Conservation (phyloP, 2,888 invertebrate species). For the Chouioia cunea region DNA sequence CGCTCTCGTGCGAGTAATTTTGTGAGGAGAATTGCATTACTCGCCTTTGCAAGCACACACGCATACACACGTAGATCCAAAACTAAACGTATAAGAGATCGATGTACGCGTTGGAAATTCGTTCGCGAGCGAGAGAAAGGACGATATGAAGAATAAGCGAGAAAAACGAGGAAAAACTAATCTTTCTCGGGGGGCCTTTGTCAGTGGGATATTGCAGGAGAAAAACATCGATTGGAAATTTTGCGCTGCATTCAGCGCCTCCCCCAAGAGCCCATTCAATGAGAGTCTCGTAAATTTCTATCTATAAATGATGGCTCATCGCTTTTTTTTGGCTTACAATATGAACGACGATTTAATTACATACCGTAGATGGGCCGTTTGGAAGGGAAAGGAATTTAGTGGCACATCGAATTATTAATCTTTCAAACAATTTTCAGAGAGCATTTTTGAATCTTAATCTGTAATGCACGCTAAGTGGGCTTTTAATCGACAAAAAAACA, state of each 20-base stretch:
- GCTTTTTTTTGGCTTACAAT: constrained; percentile 5
- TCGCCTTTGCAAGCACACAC: constrained; percentile 7
- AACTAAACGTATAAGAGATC: constrained; percentile 2
- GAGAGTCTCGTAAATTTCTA: constrained; percentile 34
- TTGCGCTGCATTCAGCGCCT: constrained; percentile 18
- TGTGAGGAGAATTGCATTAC: constrained; percentile 57
- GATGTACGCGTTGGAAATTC: constrained; percentile 27
- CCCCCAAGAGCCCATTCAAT: not conserved
- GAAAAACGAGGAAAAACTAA: constrained; percentile 42
- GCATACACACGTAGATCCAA: not conserved
- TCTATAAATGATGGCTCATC: constrained; percentile 14
- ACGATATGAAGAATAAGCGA: constrained; percentile 36
- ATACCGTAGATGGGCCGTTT: no score
- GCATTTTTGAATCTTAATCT: no score
- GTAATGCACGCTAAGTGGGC: no score
- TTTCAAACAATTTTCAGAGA: no score
- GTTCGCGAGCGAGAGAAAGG: not conserved
- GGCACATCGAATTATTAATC: no score
- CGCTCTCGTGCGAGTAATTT: constrained; percentile 55
- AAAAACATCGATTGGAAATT: constrained; percentile 42
- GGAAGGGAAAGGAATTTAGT: no score
- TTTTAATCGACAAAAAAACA: no score
- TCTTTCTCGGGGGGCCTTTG: constrained; percentile 28
- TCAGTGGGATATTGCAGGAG: constrained; percentile 26
- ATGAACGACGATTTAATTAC: constrained; percentile 34